These are phyloP conservation scores for Coluber constrictor DNA, from an alignment of 2,797 vertebrate species.

Conservation along the genomic window DNA sequence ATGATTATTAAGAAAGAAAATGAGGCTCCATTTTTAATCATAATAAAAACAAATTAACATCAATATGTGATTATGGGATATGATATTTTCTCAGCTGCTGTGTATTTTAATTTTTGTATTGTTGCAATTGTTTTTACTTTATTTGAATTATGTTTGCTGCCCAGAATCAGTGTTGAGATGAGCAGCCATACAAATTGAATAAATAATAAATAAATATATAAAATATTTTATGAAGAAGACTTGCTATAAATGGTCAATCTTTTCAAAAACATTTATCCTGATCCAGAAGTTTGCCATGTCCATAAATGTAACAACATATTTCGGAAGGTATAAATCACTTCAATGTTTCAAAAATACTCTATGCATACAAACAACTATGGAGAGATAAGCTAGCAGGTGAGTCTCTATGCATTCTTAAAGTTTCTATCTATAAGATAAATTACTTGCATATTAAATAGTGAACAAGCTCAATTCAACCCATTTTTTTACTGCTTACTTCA, in stretches of 20 bases:
- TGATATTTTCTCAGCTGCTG: neutral
- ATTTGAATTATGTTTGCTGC: neutral
- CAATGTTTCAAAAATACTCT: neutral
- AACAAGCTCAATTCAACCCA: neutral
- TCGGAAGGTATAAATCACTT: neutral
- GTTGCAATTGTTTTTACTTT: neutral
- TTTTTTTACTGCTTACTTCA: neutral
- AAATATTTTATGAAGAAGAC: neutral
- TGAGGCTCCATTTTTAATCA: slow-evolving; percentile 52
- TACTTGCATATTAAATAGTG: neutral
- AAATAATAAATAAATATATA: neutral
- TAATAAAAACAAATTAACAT: neutral
- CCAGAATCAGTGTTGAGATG: neutral
- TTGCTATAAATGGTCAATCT: neutral
- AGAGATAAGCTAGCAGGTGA: neutral
- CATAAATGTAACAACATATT: neutral
- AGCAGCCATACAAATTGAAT: neutral
- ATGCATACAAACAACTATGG: neutral
- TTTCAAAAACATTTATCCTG: neutral
- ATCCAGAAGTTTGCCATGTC: neutral
- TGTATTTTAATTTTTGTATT: neutral
- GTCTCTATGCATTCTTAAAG: neutral
- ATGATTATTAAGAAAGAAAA: slow-evolving; percentile 82
- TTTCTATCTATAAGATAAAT: neutral
- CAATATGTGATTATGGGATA: neutral